A percentile compares a stretch with the other conserved stretches of the same genome.
Evolutionary conservation across 2,113 vertebrate species (phyloP).

Genomic region (Perccottus glenii): DNA sequence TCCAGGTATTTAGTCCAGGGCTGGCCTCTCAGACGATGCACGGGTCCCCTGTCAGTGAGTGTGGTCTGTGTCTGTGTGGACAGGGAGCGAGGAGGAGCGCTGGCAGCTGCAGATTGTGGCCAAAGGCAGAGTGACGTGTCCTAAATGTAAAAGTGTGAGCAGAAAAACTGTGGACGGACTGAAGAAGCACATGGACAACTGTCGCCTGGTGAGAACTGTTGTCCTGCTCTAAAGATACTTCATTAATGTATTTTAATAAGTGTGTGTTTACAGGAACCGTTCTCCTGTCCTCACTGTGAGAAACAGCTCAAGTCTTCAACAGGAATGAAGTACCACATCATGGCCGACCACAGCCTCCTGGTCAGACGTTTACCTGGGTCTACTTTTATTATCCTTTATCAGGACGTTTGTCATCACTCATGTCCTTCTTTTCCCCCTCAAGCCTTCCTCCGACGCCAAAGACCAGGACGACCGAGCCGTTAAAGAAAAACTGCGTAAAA

Average conservation of each 20-base stretch:
- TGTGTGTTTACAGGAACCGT: slow-evolving; percentile 80
- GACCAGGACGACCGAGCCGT: slow-evolving; percentile 84
- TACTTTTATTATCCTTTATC: no score
- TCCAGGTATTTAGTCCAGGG: slow-evolving; percentile 37
- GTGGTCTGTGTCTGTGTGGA: slow-evolving; percentile 5
- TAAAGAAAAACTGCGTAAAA: slow-evolving; percentile 88
- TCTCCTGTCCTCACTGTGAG: slow-evolving; percentile 91
- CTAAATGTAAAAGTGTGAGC: slow-evolving; percentile 91
- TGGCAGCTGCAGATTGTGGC: slow-evolving; percentile 93
- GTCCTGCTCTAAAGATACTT: background rate
- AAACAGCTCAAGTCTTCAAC: slow-evolving; percentile 93
- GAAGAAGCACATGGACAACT: slow-evolving; percentile 94
- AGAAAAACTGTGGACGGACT: slow-evolving; percentile 95
- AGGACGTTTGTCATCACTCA: background rate
- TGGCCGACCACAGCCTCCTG: slow-evolving; percentile 94
- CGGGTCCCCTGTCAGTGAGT: background rate
- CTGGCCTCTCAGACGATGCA: no score
- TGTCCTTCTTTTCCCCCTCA: slow-evolving; percentile 14
- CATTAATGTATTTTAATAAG: background rate
- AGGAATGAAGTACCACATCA: slow-evolving; percentile 96
- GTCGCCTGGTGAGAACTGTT: slow-evolving; percentile 82
- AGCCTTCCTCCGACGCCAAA: slow-evolving; percentile 84
- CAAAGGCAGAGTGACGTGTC: slow-evolving; percentile 90
- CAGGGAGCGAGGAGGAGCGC: slow-evolving; percentile 90
- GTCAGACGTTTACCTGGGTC: slow-evolving; percentile 65